phyloP scores from a whole-genome alignment of 1,140 invertebrate species.

The Nasonia vitripennis region DNA sequence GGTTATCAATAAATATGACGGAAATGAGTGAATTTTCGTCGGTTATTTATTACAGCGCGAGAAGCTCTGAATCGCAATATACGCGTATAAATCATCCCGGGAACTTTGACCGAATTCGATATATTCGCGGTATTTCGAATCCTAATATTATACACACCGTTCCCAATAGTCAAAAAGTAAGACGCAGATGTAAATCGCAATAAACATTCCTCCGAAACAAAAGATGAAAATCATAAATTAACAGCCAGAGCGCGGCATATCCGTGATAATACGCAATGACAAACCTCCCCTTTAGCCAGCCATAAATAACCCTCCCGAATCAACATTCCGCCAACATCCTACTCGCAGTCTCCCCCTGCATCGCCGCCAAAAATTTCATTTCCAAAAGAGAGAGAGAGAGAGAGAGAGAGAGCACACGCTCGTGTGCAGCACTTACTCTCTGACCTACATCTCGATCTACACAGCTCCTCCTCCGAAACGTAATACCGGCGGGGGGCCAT shows the following conservation, averaged over 20 bases:
- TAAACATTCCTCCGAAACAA: background rate
- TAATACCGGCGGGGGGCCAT: constrained; percentile 14
- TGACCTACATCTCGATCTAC: background rate
- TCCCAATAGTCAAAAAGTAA: background rate
- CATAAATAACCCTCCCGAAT: background rate
- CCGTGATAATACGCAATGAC: background rate
- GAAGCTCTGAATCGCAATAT: background rate
- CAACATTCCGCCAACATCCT: background rate
- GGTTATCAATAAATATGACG: background rate
- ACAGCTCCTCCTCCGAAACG: background rate
- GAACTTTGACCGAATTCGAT: background rate
- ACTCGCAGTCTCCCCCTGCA: background rate
- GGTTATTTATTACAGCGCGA: background rate
- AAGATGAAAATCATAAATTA: background rate
- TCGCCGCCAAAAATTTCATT: background rate
- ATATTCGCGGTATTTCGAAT: too few relatives aligned
- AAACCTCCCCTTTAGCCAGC: background rate
- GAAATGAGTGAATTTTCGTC: background rate
- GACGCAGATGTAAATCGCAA: background rate
- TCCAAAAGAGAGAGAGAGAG: constrained; percentile 11
- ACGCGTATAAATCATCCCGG: background rate
- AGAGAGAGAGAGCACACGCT: background rate
- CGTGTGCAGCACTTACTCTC: background rate
- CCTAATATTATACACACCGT: too few relatives aligned
- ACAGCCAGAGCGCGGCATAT: background rate